A percentile compares a stretch with the other conserved stretches of the same genome.
These are phyloP conservation scores for Synchiropus splendidus DNA, from an alignment of 2,113 vertebrate genomes.

Conservation along the genomic window DNA sequence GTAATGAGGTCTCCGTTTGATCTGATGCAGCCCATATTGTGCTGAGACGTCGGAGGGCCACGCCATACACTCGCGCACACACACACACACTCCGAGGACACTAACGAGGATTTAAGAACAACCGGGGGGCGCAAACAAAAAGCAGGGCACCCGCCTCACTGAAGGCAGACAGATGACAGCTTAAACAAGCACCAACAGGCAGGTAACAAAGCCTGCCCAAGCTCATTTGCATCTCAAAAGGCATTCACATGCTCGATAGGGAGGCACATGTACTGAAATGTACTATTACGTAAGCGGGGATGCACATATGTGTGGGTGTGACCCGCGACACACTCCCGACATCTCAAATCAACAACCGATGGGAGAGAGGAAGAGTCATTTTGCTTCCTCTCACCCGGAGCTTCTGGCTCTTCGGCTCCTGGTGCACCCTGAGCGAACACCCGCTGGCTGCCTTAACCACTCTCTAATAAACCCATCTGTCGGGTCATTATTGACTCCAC, in stretches of 20 bases:
- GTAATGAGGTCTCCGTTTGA: conserved; percentile 51
- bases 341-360: conserved; percentile 15
- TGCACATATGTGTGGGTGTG: conserved; percentile 37
- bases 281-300: conserved; percentile 26
- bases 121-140: conserved; percentile 48
- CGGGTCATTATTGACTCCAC: conserved; percentile 65
- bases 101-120: conserved; percentile 58
- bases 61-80: conserved; percentile 5
- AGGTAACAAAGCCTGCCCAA: conserved; percentile 50
- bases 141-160: conserved; percentile 24
- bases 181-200: conserved; percentile 53
- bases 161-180: conserved; percentile 60
- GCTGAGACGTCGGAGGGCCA: conserved; percentile 19
- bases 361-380: conserved; percentile 23
- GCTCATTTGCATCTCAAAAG: conserved; percentile 57
- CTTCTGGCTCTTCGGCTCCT: conserved; percentile 32
- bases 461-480: conserved; percentile 74
- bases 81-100: conserved; percentile 22
- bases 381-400: conserved; percentile 45
- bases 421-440: conserved; percentile 51
- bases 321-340: conserved; percentile 1
- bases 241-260: conserved; percentile 20
- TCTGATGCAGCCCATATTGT: conserved; percentile 56
- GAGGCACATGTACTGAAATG: conserved; percentile 35
- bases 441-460: conserved; percentile 61